phyloP scores from a whole-genome alignment of 2,888 invertebrate species.

The Onchidella celtica region DNA sequence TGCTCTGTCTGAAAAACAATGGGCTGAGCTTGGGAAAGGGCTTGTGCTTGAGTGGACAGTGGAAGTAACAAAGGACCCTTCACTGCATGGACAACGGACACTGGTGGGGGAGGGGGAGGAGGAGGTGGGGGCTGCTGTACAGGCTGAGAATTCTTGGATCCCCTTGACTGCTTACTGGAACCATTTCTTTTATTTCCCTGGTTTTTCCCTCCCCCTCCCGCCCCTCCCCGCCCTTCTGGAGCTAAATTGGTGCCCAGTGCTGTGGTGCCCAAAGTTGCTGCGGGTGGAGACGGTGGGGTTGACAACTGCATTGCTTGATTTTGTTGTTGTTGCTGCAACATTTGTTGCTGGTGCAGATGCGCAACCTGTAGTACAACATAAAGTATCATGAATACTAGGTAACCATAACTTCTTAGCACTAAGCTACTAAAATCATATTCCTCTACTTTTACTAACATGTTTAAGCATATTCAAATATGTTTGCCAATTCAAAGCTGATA shows the following conservation, averaged over 20 bases:
- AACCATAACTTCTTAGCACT: too few relatives aligned
- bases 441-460: too few relatives aligned
- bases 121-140: constrained; percentile 53
- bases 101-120: constrained; percentile 54
- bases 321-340: constrained; percentile 63
- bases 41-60: constrained; percentile 37
- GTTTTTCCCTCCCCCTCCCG: constrained; percentile 44
- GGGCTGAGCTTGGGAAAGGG: constrained; percentile 48
- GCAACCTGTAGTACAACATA: constrained; percentile 54
- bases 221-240: constrained; percentile 25
- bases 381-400: constrained; percentile 51
- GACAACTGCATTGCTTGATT: constrained; percentile 48
- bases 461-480: too few relatives aligned
- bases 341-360: constrained; percentile 68
- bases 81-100: constrained; percentile 33
- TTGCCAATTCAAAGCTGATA: too few relatives aligned
- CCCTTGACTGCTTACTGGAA: constrained; percentile 42
- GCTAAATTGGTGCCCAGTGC: constrained; percentile 18
- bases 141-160: constrained; percentile 35
- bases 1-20: constrained; percentile 54
- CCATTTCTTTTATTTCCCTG: constrained; percentile 55
- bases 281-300: constrained; percentile 43
- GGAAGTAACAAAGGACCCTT: constrained; percentile 33
- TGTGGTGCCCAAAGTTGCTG: constrained; percentile 2
- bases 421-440: too few relatives aligned